Evolutionary conservation across 2,797 vertebrate species (phyloP).

Genomic region (Gallirallus australis): DNA sequence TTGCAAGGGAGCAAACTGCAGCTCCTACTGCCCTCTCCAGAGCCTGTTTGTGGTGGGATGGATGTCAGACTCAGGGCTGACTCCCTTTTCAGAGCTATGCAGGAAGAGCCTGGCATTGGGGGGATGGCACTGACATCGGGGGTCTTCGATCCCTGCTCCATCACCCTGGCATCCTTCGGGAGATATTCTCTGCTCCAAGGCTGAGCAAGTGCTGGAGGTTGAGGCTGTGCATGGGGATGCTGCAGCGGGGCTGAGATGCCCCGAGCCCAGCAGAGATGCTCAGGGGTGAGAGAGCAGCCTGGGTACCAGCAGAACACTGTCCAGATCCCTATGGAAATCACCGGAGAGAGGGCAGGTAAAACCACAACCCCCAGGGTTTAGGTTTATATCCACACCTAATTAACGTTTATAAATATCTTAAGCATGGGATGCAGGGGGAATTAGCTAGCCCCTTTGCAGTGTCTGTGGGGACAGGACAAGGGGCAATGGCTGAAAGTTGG

Average conservation of each 20-base stretch:
- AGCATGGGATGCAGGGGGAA: too few species aligned
- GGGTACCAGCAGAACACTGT: fast-evolving
- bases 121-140: fast-evolving
- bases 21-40: not conserved
- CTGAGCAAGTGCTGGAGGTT: not conserved
- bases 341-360: not conserved
- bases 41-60: not conserved
- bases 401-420: too few species aligned
- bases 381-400: not conserved
- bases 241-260: not conserved
- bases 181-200: not conserved
- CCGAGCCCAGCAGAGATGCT: fast-evolving
- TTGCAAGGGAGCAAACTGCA: not conserved
- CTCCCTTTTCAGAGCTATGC: not conserved
- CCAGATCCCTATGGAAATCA: not conserved
- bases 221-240: fast-evolving
- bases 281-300: not conserved
- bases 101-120: not conserved
- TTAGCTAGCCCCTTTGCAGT: too few species aligned
- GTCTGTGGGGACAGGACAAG: too few species aligned
- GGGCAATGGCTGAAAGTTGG: too few species aligned
- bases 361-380: not conserved
- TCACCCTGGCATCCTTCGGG: not conserved
- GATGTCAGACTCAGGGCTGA: not conserved
- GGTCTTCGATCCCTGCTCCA: not conserved